Conservation (phyloP, 2,888 invertebrate genomes). For the Eugnorisma glareosa region DNA sequence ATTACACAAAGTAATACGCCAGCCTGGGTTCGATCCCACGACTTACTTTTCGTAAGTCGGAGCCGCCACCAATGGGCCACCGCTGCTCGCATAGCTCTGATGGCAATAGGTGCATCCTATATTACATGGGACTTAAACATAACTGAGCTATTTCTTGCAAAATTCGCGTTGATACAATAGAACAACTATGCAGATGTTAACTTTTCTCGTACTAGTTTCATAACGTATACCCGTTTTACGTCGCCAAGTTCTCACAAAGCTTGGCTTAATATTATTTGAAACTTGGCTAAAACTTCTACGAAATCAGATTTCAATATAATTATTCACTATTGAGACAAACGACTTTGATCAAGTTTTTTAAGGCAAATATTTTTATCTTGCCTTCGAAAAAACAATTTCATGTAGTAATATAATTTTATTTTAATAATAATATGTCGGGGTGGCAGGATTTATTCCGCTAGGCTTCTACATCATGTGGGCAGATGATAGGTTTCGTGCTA, state of each 20-base stretch:
- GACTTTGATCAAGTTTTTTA: background rate
- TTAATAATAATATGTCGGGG: background rate
- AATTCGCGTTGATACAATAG: background rate
- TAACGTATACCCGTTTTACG: conserved; percentile 6
- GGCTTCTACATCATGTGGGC: too few relatives aligned
- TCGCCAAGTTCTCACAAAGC: conserved; percentile 16
- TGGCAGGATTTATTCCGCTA: too few relatives aligned
- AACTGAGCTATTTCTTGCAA: background rate
- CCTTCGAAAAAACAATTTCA: background rate
- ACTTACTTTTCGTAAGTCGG: too few relatives aligned
- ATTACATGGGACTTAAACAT: background rate
- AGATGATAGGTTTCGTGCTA: too few relatives aligned
- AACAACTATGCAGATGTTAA: background rate
- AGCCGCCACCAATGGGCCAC: too few relatives aligned
- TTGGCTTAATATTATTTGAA: conserved; percentile 39
- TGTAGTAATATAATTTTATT: background rate
- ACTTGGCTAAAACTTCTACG: conserved; percentile 32
- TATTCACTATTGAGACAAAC: background rate
- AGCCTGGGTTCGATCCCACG: too few relatives aligned
- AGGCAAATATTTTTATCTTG: background rate
- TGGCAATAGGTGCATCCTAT: background rate
- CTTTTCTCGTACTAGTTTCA: background rate
- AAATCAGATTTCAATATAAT: conserved; percentile 18
- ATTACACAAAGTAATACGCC: too few relatives aligned
- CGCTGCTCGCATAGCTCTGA: too few relatives aligned